These are phyloP conservation scores for Chaetorhynchus papuensis DNA, from an alignment of 2,113 vertebrate species.

Conservation along the genomic window DNA sequence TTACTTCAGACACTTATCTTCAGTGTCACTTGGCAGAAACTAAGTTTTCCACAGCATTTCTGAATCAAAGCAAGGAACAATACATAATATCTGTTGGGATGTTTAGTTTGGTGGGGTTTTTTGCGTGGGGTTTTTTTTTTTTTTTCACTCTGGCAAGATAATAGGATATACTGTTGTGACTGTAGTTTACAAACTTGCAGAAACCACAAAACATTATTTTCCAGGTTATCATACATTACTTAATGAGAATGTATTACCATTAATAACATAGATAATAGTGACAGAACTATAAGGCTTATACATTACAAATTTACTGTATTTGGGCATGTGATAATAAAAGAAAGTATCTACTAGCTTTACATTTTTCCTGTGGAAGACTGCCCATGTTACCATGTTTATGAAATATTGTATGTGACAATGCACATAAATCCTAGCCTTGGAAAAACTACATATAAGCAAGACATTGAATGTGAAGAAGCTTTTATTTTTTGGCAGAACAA, in stretches of 20 bases:
- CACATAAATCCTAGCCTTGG: neutral
- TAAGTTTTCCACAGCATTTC: neutral
- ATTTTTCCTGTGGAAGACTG: neutral
- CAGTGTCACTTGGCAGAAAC: neutral
- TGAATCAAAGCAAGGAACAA: neutral
- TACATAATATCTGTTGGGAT: neutral
- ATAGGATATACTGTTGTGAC: neutral
- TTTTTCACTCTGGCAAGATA: neutral
- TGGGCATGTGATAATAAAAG: neutral
- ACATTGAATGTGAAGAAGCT: neutral
- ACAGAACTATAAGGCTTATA: neutral
- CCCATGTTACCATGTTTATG: neutral
- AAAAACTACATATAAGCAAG: neutral
- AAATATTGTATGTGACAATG: neutral
- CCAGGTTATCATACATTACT: neutral
- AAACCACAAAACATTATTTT: neutral
- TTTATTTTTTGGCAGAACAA: slow-evolving; percentile 1
- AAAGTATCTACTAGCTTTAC: neutral
- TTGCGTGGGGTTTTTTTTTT: neutral
- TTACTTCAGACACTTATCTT: neutral
- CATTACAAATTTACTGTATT: neutral
- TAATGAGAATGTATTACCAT: neutral
- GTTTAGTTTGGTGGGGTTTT: neutral
- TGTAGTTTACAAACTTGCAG: neutral
- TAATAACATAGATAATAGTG: neutral